Percentiles rank a stretch among this genome's conserved stretches.
These are phyloP conservation scores for Microplitis deprimator DNA, from an alignment of 2,888 invertebrate species.

Conservation along the genomic window DNA sequence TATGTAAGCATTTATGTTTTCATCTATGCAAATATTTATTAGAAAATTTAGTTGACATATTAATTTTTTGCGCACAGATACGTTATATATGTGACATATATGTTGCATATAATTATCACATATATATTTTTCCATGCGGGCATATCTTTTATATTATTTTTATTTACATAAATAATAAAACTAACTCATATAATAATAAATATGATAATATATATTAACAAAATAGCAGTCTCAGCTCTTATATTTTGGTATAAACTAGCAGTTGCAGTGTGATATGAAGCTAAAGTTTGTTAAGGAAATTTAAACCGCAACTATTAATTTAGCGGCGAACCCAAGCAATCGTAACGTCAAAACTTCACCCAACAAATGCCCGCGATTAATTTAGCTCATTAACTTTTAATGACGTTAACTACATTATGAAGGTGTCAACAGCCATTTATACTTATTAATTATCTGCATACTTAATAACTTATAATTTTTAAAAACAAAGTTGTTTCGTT, in stretches of 20 bases:
- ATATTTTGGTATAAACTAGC: not conserved
- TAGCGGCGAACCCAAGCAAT: slow-evolving; percentile 25
- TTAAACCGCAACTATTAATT: slow-evolving; percentile 23
- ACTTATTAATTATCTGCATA: not conserved
- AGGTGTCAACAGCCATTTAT: not conserved
- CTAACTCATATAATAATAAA: no score
- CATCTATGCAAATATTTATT: no score
- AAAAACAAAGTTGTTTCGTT: no score
- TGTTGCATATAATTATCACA: no score
- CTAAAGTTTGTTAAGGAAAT: slow-evolving; percentile 33
- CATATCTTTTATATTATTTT: not conserved
- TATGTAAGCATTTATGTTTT: no score
- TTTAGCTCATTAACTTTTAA: slow-evolving; percentile 57
- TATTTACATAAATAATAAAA: not conserved
- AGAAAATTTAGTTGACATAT: no score
- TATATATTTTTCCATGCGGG: no score
- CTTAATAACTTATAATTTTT: not conserved
- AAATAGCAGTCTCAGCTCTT: no score
- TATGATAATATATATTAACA: no score
- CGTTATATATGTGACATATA: no score
- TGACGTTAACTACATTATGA: slow-evolving; percentile 3
- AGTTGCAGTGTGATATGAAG: slow-evolving; percentile 11
- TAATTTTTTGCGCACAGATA: no score
- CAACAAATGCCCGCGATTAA: slow-evolving; percentile 57
- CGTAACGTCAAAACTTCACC: slow-evolving; percentile 51